Base-by-base conservation (phyloP, 2,113 vertebrate genomes). In the Chamaetylas fuelleborni region DNA sequence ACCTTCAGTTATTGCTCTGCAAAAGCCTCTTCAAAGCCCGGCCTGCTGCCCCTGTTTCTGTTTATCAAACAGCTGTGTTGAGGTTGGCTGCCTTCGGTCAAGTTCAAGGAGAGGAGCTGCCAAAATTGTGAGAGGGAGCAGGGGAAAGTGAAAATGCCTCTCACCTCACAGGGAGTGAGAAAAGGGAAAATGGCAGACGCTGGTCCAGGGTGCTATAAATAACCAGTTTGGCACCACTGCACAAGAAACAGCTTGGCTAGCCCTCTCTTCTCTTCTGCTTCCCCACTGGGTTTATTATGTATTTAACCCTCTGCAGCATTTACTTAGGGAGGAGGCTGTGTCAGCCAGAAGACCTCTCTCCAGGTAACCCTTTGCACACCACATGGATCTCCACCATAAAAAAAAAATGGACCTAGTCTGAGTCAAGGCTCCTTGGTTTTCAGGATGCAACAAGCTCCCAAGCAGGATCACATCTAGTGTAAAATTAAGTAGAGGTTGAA, bases 31-130 rank as follows among this genome's bases (percentile, higher is more conserved):
- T 93, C 92, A 94, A 96, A 97, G 96, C 88, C 92, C 80, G 0
- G 92, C 86, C 88, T 96, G 90, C 92, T 96, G 90, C 92, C 93
- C 90, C 80, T 93, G 85, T 97, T 96, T 96, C 96, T 97, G 94
- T 97, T 96, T 95, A 95, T 97, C 95, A 95, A 94, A 95, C 95
- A 96, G 95, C 95, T 97, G 95, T 96, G 95, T 96, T 97, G 94
- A 81, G 93, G 76, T 96, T 96, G 94, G 96, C 96, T 94, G 71
- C 2, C 0, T 91, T 96, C 65, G 79, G 92, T 86, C 90, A 94
- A 95, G 86, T 94, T 96, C 90, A 81, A 91, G 93, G 61, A 89
- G 61, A 94, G 89, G 45, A 88, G 90, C 88, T 96, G 92, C 94
- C 95, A 97, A 94, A 93, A 90, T 92, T 94, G 67, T 88, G 88